Evolutionary conservation across 2,888 invertebrate genomes (phyloP).

Genomic region (Sminthurinus aureus): DNA sequence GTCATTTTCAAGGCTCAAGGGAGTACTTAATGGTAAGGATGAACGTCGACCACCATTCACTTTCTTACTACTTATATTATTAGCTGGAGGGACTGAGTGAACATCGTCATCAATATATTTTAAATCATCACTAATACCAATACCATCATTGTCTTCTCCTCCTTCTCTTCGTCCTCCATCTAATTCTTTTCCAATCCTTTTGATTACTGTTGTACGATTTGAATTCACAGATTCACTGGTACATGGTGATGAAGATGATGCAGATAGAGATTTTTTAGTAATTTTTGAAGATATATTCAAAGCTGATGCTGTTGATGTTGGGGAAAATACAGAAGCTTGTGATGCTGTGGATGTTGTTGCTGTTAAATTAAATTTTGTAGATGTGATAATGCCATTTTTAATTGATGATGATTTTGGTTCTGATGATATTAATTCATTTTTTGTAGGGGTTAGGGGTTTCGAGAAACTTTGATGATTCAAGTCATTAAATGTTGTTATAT

Average conservation of each 20-base stretch:
- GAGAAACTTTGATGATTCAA: slow-evolving; percentile 11
- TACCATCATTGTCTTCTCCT: neutral
- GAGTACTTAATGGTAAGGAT: slow-evolving; percentile 52
- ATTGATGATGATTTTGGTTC: slow-evolving; percentile 12
- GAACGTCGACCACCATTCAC: slow-evolving; percentile 51
- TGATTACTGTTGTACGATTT: neutral
- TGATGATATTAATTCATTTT: neutral
- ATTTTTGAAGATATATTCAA: neutral
- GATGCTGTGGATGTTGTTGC: neutral
- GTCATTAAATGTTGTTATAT: slow-evolving; percentile 25
- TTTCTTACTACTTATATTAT: neutral
- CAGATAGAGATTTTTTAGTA: neutral
- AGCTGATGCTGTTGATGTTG: neutral
- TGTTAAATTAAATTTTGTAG: too few relatives aligned
- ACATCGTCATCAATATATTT: slow-evolving; percentile 50
- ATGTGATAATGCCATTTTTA: slow-evolving; percentile 14
- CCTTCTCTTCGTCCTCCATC: neutral
- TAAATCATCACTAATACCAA: slow-evolving; percentile 31
- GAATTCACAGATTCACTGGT: neutral
- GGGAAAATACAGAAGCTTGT: slow-evolving; percentile 3
- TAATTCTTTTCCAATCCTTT: neutral
- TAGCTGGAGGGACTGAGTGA: slow-evolving; percentile 11
- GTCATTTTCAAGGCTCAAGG: slow-evolving; percentile 51
- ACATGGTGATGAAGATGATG: neutral
- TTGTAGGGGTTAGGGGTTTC: neutral